Conservation (phyloP, 2,797 vertebrate species). For the Pseudotriccus pelzelni region DNA sequence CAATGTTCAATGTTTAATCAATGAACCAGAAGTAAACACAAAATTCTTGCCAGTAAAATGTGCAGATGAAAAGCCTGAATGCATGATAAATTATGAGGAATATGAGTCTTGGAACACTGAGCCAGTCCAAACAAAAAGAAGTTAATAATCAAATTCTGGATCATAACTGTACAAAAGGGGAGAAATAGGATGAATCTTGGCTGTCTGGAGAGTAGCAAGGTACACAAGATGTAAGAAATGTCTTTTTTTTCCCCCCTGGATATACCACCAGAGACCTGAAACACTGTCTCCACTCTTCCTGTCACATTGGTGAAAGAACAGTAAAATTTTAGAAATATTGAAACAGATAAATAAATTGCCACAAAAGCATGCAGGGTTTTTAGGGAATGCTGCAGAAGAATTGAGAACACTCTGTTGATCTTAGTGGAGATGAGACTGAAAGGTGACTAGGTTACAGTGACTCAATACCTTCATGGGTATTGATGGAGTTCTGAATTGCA, state of each 20-base stretch:
- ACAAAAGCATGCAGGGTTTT: neutral
- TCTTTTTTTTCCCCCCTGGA: neutral
- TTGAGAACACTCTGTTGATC: neutral
- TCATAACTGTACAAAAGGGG: neutral
- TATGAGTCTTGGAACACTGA: neutral
- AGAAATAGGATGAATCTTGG: neutral
- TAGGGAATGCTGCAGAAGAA: neutral
- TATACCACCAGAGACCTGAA: neutral
- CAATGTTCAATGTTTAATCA: neutral
- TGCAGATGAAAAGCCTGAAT: neutral
- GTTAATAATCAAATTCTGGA: neutral
- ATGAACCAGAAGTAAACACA: neutral
- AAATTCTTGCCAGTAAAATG: neutral
- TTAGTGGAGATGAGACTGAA: neutral
- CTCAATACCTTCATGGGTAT: neutral
- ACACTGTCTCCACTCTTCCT: neutral
- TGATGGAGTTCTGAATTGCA: neutral
- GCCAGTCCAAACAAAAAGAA: neutral
- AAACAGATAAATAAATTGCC: neutral
- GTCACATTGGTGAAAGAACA: neutral
- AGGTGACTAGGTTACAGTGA: neutral
- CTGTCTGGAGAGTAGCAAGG: neutral
- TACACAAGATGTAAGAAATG: neutral
- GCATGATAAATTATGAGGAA: neutral
- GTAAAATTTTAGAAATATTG: neutral